Evolutionary conservation across 2,888 invertebrate genomes (phyloP).

Genomic region (Adelognathus sp.): DNA sequence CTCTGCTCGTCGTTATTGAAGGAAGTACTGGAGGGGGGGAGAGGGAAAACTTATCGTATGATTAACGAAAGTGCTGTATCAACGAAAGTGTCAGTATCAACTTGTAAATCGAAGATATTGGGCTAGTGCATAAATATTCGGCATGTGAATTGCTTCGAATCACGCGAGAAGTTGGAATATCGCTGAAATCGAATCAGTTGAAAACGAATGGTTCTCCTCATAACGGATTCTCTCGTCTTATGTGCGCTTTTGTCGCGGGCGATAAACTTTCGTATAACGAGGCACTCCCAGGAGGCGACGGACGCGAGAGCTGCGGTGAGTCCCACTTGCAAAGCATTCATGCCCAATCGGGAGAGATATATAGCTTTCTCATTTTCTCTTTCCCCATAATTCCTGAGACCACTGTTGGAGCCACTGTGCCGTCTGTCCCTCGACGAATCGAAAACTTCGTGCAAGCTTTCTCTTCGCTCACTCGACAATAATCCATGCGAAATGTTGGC

Average conservation of each 20-base stretch:
- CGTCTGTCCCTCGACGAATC: constrained; percentile 62
- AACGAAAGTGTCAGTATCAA: neutral
- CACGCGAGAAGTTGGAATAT: constrained; percentile 29
- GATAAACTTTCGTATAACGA: constrained; percentile 65
- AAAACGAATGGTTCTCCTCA: constrained; percentile 52
- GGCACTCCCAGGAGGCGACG: constrained; percentile 59
- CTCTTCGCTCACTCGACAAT: constrained; percentile 40
- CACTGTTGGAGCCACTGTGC: constrained; percentile 3
- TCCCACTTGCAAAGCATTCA: constrained; percentile 50
- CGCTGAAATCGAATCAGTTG: constrained; percentile 39
- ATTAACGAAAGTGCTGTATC: too few species aligned
- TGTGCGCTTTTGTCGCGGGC: constrained; percentile 54
- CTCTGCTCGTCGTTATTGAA: neutral
- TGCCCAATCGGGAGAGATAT: neutral
- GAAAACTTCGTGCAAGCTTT: constrained; percentile 61
- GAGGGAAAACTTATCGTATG: too few species aligned
- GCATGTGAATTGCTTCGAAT: neutral
- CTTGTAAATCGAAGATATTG: neutral
- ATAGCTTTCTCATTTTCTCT: neutral
- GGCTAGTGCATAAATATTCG: neutral
- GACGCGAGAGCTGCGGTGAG: constrained; percentile 40
- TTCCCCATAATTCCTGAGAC: neutral
- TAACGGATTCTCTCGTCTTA: constrained; percentile 59
- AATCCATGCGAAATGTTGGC: constrained; percentile 38
- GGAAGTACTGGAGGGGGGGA: neutral